A percentile compares a stretch with the other conserved stretches of the same genome.
Evolutionary conservation across 2,888 invertebrate genomes (phyloP).

Genomic region (Dugesia japonica): DNA sequence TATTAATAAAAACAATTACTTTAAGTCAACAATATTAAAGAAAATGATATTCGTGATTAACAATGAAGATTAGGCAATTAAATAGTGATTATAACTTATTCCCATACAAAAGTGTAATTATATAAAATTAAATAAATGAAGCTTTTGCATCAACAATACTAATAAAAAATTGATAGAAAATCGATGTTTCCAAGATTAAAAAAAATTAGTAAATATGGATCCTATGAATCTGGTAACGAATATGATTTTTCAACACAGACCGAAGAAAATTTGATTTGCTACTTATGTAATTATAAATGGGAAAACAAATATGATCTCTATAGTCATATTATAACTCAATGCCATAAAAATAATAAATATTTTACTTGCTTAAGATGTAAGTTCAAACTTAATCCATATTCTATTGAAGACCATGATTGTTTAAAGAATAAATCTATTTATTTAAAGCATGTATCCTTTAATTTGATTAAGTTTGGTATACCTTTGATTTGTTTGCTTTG

Average conservation of each 20-base stretch:
- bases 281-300: neutral
- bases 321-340: neutral
- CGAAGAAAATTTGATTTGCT: neutral
- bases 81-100: no score
- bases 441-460: neutral
- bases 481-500: conserved; percentile 23
- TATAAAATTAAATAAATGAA: no score
- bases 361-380: neutral
- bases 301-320: neutral
- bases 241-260: neutral
- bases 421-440: neutral
- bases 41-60: no score
- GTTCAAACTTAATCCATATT: neutral
- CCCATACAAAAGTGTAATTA: no score
- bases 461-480: neutral
- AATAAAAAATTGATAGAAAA: neutral
- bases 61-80: no score
- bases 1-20: no score
- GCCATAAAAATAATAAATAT: neutral
- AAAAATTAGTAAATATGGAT: neutral
- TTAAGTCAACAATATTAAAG: no score
- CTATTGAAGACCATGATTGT: neutral
- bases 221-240: neutral
- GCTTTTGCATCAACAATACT: no score
- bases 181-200: neutral